Percentiles rank a stretch among this genome's conserved stretches.
These are phyloP conservation scores for Aporrectodea caliginosa DNA, from an alignment of 1,140 invertebrate species.

Conservation along the genomic window DNA sequence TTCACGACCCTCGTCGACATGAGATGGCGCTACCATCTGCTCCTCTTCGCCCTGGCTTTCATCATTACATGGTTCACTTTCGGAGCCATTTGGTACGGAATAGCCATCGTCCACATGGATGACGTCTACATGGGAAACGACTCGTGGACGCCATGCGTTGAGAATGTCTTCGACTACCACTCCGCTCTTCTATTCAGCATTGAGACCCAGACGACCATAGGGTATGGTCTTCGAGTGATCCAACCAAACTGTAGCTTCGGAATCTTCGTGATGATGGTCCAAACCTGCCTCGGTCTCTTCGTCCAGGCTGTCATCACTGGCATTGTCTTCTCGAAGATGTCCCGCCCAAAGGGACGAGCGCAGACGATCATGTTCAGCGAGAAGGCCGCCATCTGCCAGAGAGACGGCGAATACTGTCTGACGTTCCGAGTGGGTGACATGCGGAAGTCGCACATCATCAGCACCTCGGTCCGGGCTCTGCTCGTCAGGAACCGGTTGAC, in stretches of 20 bases:
- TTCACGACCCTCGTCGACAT: constrained; percentile 67
- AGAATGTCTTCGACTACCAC: constrained; percentile 39
- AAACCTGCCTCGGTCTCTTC: constrained; percentile 35
- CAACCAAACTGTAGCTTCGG: constrained; percentile 47
- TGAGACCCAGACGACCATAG: constrained; percentile 54
- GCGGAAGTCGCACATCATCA: constrained; percentile 88
- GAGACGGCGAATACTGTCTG: constrained; percentile 75
- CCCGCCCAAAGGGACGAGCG: constrained; percentile 44
- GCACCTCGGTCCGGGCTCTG: constrained; percentile 76
- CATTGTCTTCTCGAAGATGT: constrained; percentile 36
- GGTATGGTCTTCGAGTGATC: constrained; percentile 63
- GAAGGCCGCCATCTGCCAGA: constrained; percentile 57
- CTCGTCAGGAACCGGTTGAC: constrained; percentile 66
- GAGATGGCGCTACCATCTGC: constrained; percentile 47
- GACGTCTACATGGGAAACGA: constrained; percentile 56
- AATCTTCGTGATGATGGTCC: constrained; percentile 33
- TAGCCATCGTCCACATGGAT: constrained; percentile 41
- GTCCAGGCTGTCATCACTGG: constrained; percentile 35
- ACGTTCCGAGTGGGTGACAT: constrained; percentile 50
- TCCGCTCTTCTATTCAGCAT: constrained; percentile 49
- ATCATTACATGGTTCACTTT: constrained; percentile 52
- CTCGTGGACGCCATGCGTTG: constrained; percentile 34
- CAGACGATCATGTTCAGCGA: constrained; percentile 52
- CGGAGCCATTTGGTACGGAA: constrained; percentile 48
- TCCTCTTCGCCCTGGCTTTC: constrained; percentile 49